Conservation (phyloP, 2,888 invertebrate species). For the Lasioglossum morio region DNA sequence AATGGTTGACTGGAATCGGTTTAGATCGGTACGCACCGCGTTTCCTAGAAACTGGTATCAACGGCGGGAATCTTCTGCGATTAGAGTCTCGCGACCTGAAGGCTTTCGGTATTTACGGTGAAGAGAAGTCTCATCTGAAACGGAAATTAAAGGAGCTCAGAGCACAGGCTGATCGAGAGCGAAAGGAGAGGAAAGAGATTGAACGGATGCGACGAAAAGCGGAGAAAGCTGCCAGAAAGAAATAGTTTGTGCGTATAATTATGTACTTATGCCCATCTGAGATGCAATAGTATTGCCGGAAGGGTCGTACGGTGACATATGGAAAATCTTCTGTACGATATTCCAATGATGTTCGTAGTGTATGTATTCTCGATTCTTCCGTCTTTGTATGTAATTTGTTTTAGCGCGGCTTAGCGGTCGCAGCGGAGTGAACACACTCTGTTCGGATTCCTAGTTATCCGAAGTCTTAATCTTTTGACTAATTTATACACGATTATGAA, state of each 20-base stretch:
- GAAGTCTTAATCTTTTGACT: conserved; percentile 41
- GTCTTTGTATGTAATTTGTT: conserved; percentile 51
- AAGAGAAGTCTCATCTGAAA: conserved; percentile 93
- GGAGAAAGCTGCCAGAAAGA: conserved; percentile 90
- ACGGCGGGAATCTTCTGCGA: conserved; percentile 93
- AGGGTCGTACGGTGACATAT: conserved; percentile 29
- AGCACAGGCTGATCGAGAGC: conserved; percentile 91
- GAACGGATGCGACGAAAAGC: conserved; percentile 95
- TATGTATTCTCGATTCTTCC: conserved; percentile 49
- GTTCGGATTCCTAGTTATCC: conserved; percentile 35
- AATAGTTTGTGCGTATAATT: conserved; percentile 69
- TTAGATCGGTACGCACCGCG: conserved; percentile 95
- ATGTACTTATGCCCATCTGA: conserved; percentile 52
- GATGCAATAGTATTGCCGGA: conserved; percentile 51
- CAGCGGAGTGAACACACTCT: conserved; percentile 28
- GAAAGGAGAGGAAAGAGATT: conserved; percentile 93
- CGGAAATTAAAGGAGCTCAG: conserved; percentile 94
- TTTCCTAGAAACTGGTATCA: conserved; percentile 95
- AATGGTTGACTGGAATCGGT: conserved; percentile 93
- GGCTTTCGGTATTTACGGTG: conserved; percentile 91
- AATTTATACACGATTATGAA: conserved; percentile 43
- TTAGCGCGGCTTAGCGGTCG: conserved; percentile 32
- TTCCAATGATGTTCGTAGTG: conserved; percentile 57
- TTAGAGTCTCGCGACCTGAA: conserved; percentile 97
- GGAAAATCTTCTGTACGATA: conserved; percentile 49